Conservation (phyloP, 37 sponge, comb jelly and placozoan species). For the Lycopodina hypogea region DNA sequence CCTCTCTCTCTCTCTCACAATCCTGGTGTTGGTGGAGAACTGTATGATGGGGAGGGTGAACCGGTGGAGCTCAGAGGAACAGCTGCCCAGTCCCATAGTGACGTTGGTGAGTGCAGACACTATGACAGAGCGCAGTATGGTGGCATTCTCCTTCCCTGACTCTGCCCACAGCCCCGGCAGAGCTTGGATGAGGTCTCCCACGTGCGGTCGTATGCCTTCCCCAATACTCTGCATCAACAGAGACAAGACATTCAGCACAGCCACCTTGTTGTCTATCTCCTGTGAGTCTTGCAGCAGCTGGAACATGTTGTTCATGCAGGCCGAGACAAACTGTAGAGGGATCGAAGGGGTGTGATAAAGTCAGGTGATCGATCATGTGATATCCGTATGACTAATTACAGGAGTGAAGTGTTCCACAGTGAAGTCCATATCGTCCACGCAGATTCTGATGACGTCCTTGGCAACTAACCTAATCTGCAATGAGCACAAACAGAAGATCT, state of each 20-base stretch:
- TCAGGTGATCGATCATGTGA: background rate
- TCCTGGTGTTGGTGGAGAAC: slow-evolving; percentile 56
- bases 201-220: slow-evolving; percentile 58
- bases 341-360: background rate
- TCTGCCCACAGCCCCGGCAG: slow-evolving; percentile 73
- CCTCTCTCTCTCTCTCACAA: background rate
- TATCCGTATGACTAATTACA: slow-evolving; percentile 43
- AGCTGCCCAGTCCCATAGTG: slow-evolving; percentile 45
- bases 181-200: slow-evolving; percentile 62
- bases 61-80: slow-evolving; percentile 64
- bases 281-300: slow-evolving; percentile 46
- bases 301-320: slow-evolving; percentile 32
- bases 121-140: slow-evolving; percentile 63
- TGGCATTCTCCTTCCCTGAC: slow-evolving; percentile 41
- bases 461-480: slow-evolving; percentile 59
- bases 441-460: slow-evolving; percentile 25
- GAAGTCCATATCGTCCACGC: slow-evolving; percentile 73
- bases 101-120: slow-evolving; percentile 54
- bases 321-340: slow-evolving; percentile 50
- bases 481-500: too few species aligned
- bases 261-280: slow-evolving; percentile 66
- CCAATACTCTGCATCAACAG: slow-evolving; percentile 70
- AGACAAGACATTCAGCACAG: slow-evolving; percentile 58
- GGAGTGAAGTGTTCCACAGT: slow-evolving; percentile 56
- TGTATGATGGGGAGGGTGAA: slow-evolving; percentile 71